Base-by-base conservation (phyloP, 2,113 vertebrate genomes). In the Neolamprologus falcicula region DNA sequence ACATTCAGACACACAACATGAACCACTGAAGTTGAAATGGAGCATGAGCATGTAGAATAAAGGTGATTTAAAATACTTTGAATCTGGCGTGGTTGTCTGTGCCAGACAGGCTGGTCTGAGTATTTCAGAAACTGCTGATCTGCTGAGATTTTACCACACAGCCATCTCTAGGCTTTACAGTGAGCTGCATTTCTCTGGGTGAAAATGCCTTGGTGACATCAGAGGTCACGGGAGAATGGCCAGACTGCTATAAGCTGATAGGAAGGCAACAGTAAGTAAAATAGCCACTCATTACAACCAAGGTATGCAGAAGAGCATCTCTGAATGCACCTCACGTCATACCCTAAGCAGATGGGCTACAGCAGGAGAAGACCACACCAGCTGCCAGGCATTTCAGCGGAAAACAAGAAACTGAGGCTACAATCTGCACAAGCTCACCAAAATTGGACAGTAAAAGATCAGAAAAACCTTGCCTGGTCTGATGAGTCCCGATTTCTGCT, bases 381-480 rank as follows among this genome's bases (percentile, higher is more conserved):
- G 63, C 33, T 40, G 35, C n/a, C 63, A 40, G 33, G n/a, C 63
- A 1, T 40, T 14, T 68, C 11, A 40, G 63, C 63, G 0, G 0
- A 68, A 40, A 68, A 68, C 35, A 68, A 40, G 63, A 40, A 68
- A 40, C 63, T 14, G 63, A 68, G 33, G 19, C 19, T 40, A 68
- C 63, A 68, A 68, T 68, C n/a, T 68, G n/a, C 35, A 71, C 66
- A 42, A 42, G n/a, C 66, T 45, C 66, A 71, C 66, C 37, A 73
- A 42, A 71, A 73, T 45, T 16, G 13, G 66, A 73, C 66, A 73
- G 21, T 45, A 45, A 26, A 73, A 16, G 37, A 73, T 45, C 21
- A 9, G 0, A 45, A 73, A 73, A 73, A 73, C 3, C 13, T 2
- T 26, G 35, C 11, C n/a, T 68, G n/a, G 21, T 73, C 37, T 73